phyloP scores from a whole-genome alignment of 2,888 invertebrate species.

The Tiphia femorata region DNA sequence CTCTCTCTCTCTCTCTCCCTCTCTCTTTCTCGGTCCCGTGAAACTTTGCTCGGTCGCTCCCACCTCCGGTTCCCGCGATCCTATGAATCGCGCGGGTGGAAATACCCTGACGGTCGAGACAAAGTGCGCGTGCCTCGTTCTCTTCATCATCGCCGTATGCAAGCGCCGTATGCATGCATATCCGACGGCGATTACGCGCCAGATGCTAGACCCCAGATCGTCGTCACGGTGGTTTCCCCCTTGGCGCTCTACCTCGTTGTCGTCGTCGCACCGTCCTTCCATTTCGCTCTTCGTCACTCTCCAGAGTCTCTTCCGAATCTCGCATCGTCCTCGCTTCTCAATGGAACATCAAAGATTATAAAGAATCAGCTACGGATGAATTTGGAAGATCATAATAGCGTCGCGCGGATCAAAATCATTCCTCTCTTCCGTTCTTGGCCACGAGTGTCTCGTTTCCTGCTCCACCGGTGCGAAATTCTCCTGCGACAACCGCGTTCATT shows the following conservation, averaged over 20 bases:
- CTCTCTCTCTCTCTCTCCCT: neutral
- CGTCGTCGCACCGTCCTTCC: too few relatives aligned
- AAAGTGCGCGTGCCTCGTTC: conserved; percentile 24
- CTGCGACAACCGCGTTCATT: neutral
- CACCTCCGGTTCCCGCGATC: neutral
- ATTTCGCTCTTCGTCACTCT: neutral
- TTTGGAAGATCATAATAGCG: too few relatives aligned
- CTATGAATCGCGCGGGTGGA: conserved; percentile 20
- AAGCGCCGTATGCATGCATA: conserved; percentile 18
- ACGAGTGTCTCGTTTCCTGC: too few relatives aligned
- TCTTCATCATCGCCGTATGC: conserved; percentile 24
- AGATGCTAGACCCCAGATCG: conserved; percentile 37
- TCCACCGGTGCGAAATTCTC: too few relatives aligned
- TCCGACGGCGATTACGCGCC: conserved; percentile 27
- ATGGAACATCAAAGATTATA: neutral
- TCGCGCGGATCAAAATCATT: too few relatives aligned
- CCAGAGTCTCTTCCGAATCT: neutral
- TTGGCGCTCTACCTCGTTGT: too few relatives aligned
- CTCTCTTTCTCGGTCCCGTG: too few relatives aligned
- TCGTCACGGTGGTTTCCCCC: conserved; percentile 10
- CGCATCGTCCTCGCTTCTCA: neutral
- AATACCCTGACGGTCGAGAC: conserved; percentile 27
- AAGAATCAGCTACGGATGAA: too few relatives aligned
- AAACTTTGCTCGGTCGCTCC: too few relatives aligned
- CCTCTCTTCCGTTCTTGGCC: too few relatives aligned